Base-by-base conservation (phyloP, 1,140 invertebrate genomes). In the Daktulosphaira vitifoliae region DNA sequence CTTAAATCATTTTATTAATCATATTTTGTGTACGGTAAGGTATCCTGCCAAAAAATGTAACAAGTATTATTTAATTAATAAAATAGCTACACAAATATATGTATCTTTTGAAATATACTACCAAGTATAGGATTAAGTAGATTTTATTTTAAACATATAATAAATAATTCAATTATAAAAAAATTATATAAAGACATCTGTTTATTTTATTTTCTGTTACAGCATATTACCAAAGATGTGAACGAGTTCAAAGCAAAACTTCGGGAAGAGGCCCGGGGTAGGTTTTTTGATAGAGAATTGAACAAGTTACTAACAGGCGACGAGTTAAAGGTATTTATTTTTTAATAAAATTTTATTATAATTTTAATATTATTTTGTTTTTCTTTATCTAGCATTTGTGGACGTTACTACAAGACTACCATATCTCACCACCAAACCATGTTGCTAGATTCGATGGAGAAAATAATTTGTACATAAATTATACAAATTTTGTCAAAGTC, bases 401-500 rank as follows among this genome's bases (percentile, higher is more conserved):
- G 54, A 25, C 42, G 16, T 26, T 59, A 13, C 39, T 59, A 20
- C 54, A 46, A 59, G 54, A 59, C 3, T 23, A 59, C 26, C 54
- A 59, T 13, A 46, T 6, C 7, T 3, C 25, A 15, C 44, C 44
- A 15, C 23, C 42, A 13, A 3, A 39, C 44, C 44, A 29, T 15
- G 44, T 2, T 20, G 9, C 5, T 33, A 11, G 29, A 6, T n/a
- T n/a, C n/a, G 29, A 33, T 33, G 11, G 29, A 5, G 29, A 33
- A 33, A n/a, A 25, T 23, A 59, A 29, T 2, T 39, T 44, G 2
- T 59, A 46, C 2, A 46, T 59, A 13, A 59, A 44, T 46, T 59
- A 59, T 46, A n/a, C n/a, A 15, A 59, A n/a, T 46, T 59, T 59
- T 59, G 26, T 46, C 26, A 18, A 46, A 46, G 39, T 59, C 11